Base-by-base conservation (phyloP, 2,888 invertebrate genomes). In the Ormyrus thymus region DNA sequence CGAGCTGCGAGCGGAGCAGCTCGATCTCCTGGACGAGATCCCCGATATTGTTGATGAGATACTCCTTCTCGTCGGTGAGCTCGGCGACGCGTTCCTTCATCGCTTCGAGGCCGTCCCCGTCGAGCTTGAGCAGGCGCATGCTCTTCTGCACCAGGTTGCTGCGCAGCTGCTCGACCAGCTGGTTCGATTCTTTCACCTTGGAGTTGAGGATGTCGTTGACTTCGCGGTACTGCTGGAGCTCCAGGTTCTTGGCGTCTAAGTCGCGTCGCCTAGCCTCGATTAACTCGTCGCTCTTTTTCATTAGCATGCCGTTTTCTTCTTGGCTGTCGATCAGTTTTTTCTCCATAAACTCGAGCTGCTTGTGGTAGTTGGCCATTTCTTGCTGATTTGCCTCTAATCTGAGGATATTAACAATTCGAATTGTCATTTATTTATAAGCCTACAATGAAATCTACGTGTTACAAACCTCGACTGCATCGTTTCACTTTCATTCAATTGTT, bases 31-130 rank as follows among this genome's bases (percentile, higher is more conserved):
- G 80, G 6, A 66, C 66, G 6, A 86, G 78, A 46, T 85, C 83
- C 6, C 83, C 79, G 29, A 29, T 29, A 4, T 29, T 29, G 29
- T 29, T 29, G 6, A 66, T 69, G 6, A 86, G 78, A 46, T 85
- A 82, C 6, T 83, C 79, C 8, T 85, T 84, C 10, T 85, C 84
- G 51, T 81, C 83, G 9, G 82, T 81, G 48, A 86, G 80, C 29
- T 85, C 83, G 45, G 76, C 65, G 3, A 83, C 65, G 11, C 84
- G 82, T 11, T 84, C 81, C 72, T 86, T 69, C 9, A 45, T 15
- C 3, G n/a, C 50, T 4, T 48, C 15, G n/a, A 75, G 64, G 10
- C 59, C 76, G 46, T 76, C 74, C 7, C 64, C 9, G 29, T 81
- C 69, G n/a, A 68, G n/a, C 5, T 74, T 79, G 10, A 55, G 76